These are phyloP conservation scores for Passer domesticus DNA, from an alignment of 2,113 vertebrate genomes.

Conservation along the genomic window DNA sequence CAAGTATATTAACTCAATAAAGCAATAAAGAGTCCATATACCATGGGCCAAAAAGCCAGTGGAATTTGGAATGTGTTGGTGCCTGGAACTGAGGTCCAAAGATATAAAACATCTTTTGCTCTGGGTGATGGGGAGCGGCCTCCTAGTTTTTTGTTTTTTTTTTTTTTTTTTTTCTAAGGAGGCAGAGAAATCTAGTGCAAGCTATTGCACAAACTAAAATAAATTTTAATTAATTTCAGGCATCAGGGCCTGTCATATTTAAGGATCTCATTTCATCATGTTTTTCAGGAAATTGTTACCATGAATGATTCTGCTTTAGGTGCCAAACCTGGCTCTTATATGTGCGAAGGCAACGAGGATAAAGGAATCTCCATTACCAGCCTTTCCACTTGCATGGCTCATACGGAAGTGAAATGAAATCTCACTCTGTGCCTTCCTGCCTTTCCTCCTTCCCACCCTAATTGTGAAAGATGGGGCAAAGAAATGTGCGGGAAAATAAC, in stretches of 20 bases:
- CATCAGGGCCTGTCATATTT: not conserved
- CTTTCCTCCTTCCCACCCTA: not conserved
- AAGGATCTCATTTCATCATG: not conserved
- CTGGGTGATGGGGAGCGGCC: not conserved
- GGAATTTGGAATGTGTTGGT: slow-evolving; percentile 17
- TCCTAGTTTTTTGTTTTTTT: not conserved
- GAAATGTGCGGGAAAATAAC: not conserved
- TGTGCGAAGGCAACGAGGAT: not conserved
- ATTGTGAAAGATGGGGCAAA: not conserved
- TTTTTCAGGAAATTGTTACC: not conserved
- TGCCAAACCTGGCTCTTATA: not conserved
- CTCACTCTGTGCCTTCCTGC: not conserved
- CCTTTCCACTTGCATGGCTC: not conserved
- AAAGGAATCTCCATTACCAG: not conserved
- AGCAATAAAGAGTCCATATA: not conserved
- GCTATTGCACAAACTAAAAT: not conserved
- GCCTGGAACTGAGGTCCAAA: not conserved
- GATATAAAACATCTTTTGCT: not conserved
- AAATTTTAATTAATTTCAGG: not conserved
- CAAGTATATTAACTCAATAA: not conserved
- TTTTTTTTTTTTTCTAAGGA: not conserved
- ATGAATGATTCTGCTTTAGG: not conserved
- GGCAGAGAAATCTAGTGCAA: not conserved
- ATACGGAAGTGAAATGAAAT: not conserved
- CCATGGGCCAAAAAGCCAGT: not conserved